phyloP scores from a whole-genome alignment of 1,140 invertebrate species.

The Ceratina japonica region DNA sequence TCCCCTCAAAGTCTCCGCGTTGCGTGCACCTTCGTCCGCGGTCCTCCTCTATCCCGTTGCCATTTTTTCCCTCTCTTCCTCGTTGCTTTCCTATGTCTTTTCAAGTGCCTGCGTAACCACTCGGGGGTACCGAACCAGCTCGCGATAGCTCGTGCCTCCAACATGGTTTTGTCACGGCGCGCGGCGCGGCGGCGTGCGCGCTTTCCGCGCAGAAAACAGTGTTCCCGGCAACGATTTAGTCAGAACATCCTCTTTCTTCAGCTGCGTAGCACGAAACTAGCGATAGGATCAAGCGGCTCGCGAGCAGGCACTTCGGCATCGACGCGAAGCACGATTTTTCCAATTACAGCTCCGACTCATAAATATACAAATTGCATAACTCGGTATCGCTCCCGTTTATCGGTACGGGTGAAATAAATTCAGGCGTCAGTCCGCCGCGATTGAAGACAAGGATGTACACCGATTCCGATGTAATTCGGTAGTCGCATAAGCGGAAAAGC shows the following conservation, averaged over 20 bases:
- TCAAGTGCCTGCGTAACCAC: conserved; percentile 37
- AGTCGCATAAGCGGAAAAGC: conserved; percentile 21
- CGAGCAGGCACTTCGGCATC: too few relatives aligned
- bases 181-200: background rate
- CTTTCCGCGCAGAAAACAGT: background rate
- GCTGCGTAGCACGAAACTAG: background rate
- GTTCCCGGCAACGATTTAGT: background rate
- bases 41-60: background rate
- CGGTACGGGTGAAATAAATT: too few relatives aligned
- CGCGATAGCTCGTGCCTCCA: conserved; percentile 61
- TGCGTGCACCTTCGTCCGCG: conserved; percentile 43
- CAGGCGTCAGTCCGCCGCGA: too few relatives aligned
- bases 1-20: conserved; percentile 59
- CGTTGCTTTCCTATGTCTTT: background rate
- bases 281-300: too few relatives aligned
- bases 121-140: conserved; percentile 51
- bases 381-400: too few relatives aligned
- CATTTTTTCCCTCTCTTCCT: background rate
- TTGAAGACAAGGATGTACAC: background rate
- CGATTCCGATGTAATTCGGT: conserved; percentile 3
- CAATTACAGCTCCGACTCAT: too few relatives aligned
- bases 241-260: background rate
- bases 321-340: too few relatives aligned
- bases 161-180: conserved; percentile 45
- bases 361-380: too few relatives aligned